Base-by-base conservation (phyloP, 2,113 vertebrate genomes). In the Pteruthius melanotis region DNA sequence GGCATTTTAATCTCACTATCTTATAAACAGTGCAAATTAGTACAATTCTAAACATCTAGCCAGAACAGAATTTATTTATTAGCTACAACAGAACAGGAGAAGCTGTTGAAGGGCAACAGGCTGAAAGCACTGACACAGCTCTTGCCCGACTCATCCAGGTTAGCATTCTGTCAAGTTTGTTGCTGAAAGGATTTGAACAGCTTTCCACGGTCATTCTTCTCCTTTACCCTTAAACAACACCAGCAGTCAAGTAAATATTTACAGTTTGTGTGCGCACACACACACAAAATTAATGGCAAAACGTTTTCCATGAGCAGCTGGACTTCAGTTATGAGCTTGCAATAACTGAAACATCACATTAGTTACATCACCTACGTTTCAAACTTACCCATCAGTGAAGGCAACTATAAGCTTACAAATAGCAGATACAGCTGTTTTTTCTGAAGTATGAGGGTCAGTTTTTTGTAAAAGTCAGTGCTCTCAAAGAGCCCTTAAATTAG, bases 21-120 rank as follows among this genome's bases (percentile, higher is more conserved):
- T 96, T 88, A 97, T 83, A 59, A 93, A 96, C 95, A 96, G 95
- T 97, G 93, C 95, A 96, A 96, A 95, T 95, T 93, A 94, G 94
- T 95, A 93, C 31, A 53, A 88, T 63, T 81, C 95, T 97, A 94
- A 94, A 93, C 76, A 93, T 71, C 92, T 94, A 95, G 52, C 86
- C 93, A 92, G 65, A 95, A 83, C 88, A 92, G 56, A 95, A 91
- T 35, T 92, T 52, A 72, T n/a, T 91, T 75, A 88, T 90, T 83
- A 89, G 79, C 92, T 92, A 26, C 44, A 86, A 88, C 79, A 95
- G 50, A 95, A 90, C 47, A 83, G 92, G 75, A 94, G 88, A 96
- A 94, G 72, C 75, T 93, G 93, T 47, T 15, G 4, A 64, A 94
- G 53, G 89, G 87, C 89, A 83, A 80, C 10, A 39, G 64, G 69